These are phyloP conservation scores for Epizoanthus fatuus DNA, from an alignment of 92 coral and sea anemone genomes.

Conservation along the genomic window DNA sequence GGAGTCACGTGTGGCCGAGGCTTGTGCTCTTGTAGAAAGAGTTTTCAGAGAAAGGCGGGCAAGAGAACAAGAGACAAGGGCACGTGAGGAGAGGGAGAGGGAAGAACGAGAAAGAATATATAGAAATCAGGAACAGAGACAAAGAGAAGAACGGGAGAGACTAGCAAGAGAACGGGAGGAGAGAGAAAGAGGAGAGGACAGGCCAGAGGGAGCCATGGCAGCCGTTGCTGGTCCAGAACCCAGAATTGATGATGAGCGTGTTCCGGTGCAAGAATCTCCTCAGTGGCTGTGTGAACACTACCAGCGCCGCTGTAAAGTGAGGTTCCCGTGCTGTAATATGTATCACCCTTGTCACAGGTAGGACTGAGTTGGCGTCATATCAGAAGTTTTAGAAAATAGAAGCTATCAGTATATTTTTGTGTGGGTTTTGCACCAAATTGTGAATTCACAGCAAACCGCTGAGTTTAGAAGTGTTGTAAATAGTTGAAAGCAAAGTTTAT, in stretches of 20 bases:
- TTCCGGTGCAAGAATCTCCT: conserved; percentile 41
- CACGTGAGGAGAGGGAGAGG: neutral
- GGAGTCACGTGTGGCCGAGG: neutral
- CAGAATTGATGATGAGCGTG: neutral
- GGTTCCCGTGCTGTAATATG: conserved; percentile 14
- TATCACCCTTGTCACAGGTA: conserved; percentile 33
- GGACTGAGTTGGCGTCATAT: too few relatives aligned
- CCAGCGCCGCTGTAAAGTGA: conserved; percentile 33
- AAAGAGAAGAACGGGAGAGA: neutral
- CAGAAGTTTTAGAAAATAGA: too few relatives aligned
- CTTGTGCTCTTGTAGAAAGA: neutral
- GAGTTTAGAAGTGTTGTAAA: too few relatives aligned
- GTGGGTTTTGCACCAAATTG: too few relatives aligned
- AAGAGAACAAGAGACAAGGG: neutral
- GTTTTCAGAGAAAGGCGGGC: conserved; percentile 4
- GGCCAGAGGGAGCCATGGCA: too few relatives aligned
- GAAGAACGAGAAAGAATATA: neutral
- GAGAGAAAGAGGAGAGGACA: too few relatives aligned
- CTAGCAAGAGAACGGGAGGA: neutral
- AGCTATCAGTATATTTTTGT: too few relatives aligned
- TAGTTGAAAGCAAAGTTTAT: too few relatives aligned
- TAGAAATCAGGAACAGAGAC: neutral
- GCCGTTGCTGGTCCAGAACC: neutral
- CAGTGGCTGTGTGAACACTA: conserved; percentile 37
- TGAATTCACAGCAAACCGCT: too few relatives aligned